These are phyloP conservation scores for Leucophenga maculata DNA, from an alignment of 2,888 invertebrate species.

Conservation along the genomic window DNA sequence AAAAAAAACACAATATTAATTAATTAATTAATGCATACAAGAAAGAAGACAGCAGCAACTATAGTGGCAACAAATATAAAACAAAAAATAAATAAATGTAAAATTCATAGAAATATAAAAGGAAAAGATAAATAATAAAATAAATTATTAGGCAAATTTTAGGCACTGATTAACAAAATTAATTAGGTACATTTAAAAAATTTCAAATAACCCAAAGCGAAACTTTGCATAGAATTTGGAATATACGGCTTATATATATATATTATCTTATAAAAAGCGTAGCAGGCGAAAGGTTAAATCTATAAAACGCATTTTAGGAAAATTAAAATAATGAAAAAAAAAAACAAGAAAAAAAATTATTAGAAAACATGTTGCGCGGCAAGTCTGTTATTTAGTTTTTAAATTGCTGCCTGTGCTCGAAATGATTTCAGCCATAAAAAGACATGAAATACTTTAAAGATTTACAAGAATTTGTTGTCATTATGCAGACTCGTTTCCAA, in stretches of 20 bases:
- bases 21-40: slow-evolving; percentile 17
- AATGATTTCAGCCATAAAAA: background rate
- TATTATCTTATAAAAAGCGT: background rate
- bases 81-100: background rate
- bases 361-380: too few species aligned
- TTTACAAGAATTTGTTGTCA: too few species aligned
- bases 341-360: background rate
- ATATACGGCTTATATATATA: slow-evolving; percentile 23
- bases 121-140: slow-evolving; percentile 28
- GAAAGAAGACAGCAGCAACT: background rate
- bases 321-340: background rate
- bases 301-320: background rate
- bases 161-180: slow-evolving; percentile 28
- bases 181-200: slow-evolving; percentile 3
- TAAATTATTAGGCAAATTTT: slow-evolving; percentile 25
- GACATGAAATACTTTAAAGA: too few species aligned
- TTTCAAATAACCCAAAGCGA: slow-evolving; percentile 11
- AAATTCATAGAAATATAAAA: slow-evolving; percentile 25
- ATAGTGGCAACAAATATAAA: background rate
- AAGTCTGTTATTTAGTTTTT: too few species aligned
- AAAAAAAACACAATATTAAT: slow-evolving; percentile 17
- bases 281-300: background rate
- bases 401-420: background rate
- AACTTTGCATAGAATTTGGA: slow-evolving; percentile 13
- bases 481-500: too few species aligned